Evolutionary conservation across 2,888 invertebrate species (phyloP), one percentile per base, ranked within the genome.

Genomic region (Noctua comes): DNA sequence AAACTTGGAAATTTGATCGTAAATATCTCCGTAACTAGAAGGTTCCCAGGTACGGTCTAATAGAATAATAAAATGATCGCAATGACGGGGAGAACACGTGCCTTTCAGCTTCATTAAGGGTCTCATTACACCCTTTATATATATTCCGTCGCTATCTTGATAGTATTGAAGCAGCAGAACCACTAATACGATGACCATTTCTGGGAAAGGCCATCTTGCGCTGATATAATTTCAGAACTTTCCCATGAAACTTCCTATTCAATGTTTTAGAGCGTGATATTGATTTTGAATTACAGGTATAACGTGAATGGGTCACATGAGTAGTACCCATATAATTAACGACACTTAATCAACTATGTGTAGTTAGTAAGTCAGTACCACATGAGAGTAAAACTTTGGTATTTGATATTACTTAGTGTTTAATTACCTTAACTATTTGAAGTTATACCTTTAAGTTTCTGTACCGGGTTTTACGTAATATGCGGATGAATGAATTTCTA

Each of bases 251-350:
- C 21, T 1, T 46, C 31, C 27, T 7, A 51, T 75, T 75, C 59
- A 68, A 68, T 21, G 54, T 62, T 48, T 81, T 66, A 68, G 31
- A 68, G 54, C 66, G 13, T n/a, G 31, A 54, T 77, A 79, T 83
- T 71, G 79, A 83, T 82, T 79, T 65, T 18, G 72, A 79, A 83
- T 83, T 79, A 83, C 68, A 48, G 65, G 40, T 59, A 51, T 4
- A 51, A 57, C 62, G 70, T 71, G 59, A 77, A 43, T 24, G 43
- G 57, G 36, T 4, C 65, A 72, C 72, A 36, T 76, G 76, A 68
- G 36, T 7, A 46, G 16, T 57, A 13, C 18, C 24, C 18, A 51
- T 57, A 66, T 66, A 66, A 82, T 82, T 82, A 77, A 82, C 46
- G 83, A 48, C 27, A 48, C 73, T 73, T 65, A 16, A 77, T 65